Evolutionary conservation across 2,888 invertebrate species (phyloP).

Genomic region (Willowsia nigromaculata): DNA sequence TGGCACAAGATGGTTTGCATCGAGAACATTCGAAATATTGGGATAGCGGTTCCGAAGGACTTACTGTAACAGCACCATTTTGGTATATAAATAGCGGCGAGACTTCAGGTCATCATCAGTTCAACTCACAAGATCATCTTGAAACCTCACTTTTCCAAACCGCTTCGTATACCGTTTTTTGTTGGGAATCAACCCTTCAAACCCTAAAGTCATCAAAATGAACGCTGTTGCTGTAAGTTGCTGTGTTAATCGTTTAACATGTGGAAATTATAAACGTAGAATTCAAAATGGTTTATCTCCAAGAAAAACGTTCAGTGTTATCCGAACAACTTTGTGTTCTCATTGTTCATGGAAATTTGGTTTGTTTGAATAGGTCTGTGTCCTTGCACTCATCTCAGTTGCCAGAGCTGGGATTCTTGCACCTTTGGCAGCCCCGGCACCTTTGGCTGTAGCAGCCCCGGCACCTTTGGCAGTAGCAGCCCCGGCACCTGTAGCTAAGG

Average conservation of each 20-base stretch:
- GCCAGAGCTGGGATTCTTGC: neutral
- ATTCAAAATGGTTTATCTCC: neutral
- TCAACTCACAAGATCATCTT: neutral
- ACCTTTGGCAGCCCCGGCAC: neutral
- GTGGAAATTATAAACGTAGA: neutral
- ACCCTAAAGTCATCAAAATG: neutral
- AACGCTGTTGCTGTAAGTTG: neutral
- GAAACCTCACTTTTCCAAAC: neutral
- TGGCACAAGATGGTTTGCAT: too few relatives aligned
- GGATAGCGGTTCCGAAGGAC: neutral
- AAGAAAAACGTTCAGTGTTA: neutral
- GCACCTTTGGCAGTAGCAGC: neutral
- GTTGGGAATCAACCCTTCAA: neutral
- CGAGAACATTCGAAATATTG: too few relatives aligned
- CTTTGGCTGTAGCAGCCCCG: neutral
- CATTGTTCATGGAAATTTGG: too few relatives aligned
- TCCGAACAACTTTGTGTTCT: neutral
- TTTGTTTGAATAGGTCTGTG: neutral
- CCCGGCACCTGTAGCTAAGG: neutral
- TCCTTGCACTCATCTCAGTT: neutral
- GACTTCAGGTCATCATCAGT: neutral
- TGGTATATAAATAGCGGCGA: neutral
- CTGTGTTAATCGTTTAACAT: neutral
- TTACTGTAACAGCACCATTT: neutral
- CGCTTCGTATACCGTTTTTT: neutral